phyloP scores from a whole-genome alignment of 2,888 invertebrate species.

The Hydrotaea diabolus region DNA sequence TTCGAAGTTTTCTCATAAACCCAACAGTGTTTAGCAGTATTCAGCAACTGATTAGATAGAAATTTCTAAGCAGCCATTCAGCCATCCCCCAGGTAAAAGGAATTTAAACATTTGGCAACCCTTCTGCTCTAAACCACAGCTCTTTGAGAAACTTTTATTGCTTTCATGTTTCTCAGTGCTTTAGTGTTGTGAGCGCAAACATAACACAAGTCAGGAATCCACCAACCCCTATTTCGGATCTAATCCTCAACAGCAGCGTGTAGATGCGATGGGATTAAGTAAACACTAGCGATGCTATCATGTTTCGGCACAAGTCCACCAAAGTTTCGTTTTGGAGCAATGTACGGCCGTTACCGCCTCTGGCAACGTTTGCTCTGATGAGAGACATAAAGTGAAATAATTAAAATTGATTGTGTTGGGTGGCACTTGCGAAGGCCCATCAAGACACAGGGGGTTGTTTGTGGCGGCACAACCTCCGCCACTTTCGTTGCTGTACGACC shows the following conservation, averaged over 20 bases:
- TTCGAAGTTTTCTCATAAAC: no score
- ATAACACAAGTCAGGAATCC: background rate
- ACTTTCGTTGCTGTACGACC: background rate
- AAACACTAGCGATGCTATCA: background rate
- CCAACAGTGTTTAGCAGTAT: no score
- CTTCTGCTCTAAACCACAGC: background rate
- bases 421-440: background rate
- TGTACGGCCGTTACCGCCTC: background rate
- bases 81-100: no score
- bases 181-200: background rate
- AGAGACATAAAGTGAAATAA: slow-evolving; percentile 4
- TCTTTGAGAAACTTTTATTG: background rate
- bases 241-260: background rate
- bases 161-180: background rate
- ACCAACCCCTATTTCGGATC: background rate
- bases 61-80: no score
- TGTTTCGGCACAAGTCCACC: background rate
- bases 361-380: background rate
- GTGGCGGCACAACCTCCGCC: background rate
- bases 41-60: no score
- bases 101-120: background rate
- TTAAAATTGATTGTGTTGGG: background rate
- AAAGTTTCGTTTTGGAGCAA: background rate
- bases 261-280: background rate
- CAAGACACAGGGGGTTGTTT: no score